Evolutionary conservation across 2,113 vertebrate genomes (phyloP).

Genomic region (Neotoma lepida): DNA sequence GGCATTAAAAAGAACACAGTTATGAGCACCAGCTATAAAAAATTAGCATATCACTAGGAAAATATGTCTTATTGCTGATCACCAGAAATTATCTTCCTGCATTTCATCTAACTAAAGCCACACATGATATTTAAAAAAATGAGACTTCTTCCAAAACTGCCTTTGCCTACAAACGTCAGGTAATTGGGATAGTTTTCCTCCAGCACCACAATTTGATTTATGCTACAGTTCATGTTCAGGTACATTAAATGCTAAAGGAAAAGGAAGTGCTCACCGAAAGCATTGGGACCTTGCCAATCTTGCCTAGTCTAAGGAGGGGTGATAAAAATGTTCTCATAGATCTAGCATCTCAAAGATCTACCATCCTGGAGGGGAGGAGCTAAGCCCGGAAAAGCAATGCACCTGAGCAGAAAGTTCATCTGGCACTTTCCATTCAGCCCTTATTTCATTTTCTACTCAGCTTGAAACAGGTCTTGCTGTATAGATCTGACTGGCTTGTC

Average conservation of each 20-base stretch:
- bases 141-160: not conserved
- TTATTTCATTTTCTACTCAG: not conserved
- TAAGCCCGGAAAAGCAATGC: not conserved
- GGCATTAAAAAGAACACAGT: not conserved
- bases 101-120: constrained; percentile 48
- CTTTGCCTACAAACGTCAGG: not conserved
- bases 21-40: not conserved
- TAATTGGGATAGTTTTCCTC: not conserved
- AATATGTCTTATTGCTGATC: not conserved
- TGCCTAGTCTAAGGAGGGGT: not conserved
- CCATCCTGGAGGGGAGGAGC: too few relatives aligned
- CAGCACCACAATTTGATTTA: not conserved
- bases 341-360: not conserved
- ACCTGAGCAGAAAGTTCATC: not conserved
- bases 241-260: not conserved
- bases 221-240: not conserved
- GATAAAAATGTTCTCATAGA: not conserved
- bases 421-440: not conserved
- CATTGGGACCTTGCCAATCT: not conserved
- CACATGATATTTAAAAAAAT: not conserved
- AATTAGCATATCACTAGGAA: not conserved
- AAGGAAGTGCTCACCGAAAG: not conserved
- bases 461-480: not conserved
- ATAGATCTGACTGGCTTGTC: not conserved
- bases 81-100: not conserved